Conservation (phyloP, 2,888 invertebrate species). For the Diplolepis rosae region DNA sequence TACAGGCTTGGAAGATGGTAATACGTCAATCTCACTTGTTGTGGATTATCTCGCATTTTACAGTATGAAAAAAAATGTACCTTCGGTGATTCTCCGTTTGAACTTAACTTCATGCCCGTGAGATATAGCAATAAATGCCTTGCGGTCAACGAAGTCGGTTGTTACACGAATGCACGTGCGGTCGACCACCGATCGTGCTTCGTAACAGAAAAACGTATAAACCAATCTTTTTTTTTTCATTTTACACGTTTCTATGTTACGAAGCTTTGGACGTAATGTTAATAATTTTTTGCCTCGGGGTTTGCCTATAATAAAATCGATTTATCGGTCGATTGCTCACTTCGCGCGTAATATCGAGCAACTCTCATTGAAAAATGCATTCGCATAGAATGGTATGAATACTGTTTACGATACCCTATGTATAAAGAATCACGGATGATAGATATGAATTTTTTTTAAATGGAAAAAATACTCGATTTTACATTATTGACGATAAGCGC, state of each 20-base stretch:
- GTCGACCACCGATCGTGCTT: conserved; percentile 19
- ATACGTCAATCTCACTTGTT: neutral
- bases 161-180: conserved; percentile 21
- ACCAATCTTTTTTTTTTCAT: neutral
- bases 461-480: neutral
- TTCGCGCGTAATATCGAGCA: conserved; percentile 26
- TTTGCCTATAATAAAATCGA: conserved; percentile 22
- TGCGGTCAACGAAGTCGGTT: conserved; percentile 21
- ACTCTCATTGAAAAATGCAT: conserved; percentile 25
- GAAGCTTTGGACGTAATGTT: conserved; percentile 4
- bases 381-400: conserved; percentile 11
- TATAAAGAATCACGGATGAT: neutral
- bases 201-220: conserved; percentile 14
- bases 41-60: neutral
- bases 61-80: neutral
- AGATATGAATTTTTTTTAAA: neutral
- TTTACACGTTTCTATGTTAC: conserved; percentile 19
- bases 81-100: neutral
- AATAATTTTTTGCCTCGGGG: conserved; percentile 24
- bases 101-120: neutral
- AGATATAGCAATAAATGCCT: conserved; percentile 22
- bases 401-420: neutral
- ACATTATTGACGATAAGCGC: neutral
- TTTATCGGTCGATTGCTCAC: conserved; percentile 27
- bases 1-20: too few species aligned